Conservation (phyloP, 2,888 invertebrate species). For the Lithophane ornitopus region DNA sequence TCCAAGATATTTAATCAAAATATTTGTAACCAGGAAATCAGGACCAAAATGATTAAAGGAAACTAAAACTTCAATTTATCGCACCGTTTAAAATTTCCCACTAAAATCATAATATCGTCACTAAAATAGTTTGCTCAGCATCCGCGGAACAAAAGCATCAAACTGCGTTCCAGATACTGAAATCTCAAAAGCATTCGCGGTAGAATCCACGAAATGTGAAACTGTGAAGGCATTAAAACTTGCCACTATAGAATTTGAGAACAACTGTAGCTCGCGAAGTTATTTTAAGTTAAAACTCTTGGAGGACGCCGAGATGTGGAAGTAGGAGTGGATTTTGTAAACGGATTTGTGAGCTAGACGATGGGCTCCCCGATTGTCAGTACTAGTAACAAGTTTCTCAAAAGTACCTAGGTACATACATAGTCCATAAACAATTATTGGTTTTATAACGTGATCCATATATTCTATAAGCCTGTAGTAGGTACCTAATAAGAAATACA, state of each 20-base stretch:
- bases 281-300: constrained; percentile 68
- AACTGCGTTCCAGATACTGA: constrained; percentile 68
- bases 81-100: constrained; percentile 40
- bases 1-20: background rate
- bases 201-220: constrained; percentile 67
- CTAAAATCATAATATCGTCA: constrained; percentile 54
- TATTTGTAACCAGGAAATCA: too few species aligned
- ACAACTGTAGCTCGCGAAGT: constrained; percentile 72
- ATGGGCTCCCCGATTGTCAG: constrained; percentile 42
- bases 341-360: constrained; percentile 59
- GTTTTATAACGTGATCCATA: background rate
- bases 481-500: background rate
- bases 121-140: constrained; percentile 68
- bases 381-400: constrained; percentile 45
- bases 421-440: constrained; percentile 13
- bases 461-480: background rate
- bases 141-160: constrained; percentile 68
- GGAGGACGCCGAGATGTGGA: constrained; percentile 51
- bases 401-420: constrained; percentile 27
- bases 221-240: constrained; percentile 79
- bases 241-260: constrained; percentile 78
- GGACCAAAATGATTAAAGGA: background rate
- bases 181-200: constrained; percentile 72
- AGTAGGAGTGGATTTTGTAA: constrained; percentile 60
- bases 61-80: background rate